Evolutionary conservation across 2,113 vertebrate species (phyloP), one percentile per base, ranked within the genome.

Genomic region (Gavia stellata): DNA sequence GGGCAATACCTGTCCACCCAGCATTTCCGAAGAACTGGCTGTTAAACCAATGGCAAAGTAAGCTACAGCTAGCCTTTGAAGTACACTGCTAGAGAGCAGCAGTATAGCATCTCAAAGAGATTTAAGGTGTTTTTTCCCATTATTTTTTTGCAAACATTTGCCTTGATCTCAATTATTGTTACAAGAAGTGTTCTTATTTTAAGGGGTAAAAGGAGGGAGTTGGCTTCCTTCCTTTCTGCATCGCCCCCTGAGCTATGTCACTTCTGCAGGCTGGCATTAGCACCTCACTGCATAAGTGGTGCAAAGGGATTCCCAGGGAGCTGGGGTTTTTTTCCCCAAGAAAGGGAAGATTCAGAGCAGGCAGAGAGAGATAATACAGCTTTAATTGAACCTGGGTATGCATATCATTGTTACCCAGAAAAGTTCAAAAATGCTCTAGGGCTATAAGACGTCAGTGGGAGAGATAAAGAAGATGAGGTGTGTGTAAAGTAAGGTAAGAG

Each of bases 391-490:
- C 4, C 6, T 56, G 77, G 52, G 53, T 15, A 40, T 25, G 40
- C 52, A 85, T 89, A 65, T 31, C 56, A 62, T 58, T 92, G 58
- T 89, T 79, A 81, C 65, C 36, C 65, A 80, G 53, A 21, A 89
- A 82, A 94, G 73, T 81, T 87, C 83, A 87, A 55, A 79, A 58
- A 16, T 33, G 66, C 61, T 73, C 11, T 73, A 56, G 77, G 70
- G 25, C 73, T 87, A n/a, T 67, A 50, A 90, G 81, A 89, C 53
- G 70, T 91, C 91, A 77, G 36, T 68, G 66, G 45, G 66, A 59
- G 44, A 89, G 86, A 94, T 88, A 95, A 95, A 61, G 67, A 88
- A 68, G 81, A 91, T 92, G 91, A 89, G 81, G n/a, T 79, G 31
- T 68, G 23, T 10, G 24, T 61, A 31, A 53, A 53, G 29, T 82